Evolutionary conservation across 2,888 invertebrate species (phyloP).

Genomic region (Trissonchulus latispiculum): DNA sequence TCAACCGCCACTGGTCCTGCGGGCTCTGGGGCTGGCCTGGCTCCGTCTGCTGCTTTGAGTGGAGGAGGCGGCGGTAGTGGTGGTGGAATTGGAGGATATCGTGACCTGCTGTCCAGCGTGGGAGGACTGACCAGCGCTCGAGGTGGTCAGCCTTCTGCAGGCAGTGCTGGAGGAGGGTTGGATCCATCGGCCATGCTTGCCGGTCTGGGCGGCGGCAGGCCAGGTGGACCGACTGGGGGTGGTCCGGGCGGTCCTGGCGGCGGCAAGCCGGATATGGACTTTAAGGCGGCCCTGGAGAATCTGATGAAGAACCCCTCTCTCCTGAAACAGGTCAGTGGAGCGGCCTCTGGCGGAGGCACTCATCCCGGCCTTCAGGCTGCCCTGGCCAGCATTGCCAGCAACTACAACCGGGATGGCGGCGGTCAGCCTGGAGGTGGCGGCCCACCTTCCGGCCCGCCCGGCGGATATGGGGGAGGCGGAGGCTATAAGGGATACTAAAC

Average conservation of each 20-base stretch:
- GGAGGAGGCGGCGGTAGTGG: background rate
- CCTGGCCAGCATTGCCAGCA: background rate
- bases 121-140: background rate
- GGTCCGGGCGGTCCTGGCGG: background rate
- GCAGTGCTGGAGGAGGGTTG: background rate
- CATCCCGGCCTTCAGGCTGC: background rate
- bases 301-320: constrained; percentile 17
- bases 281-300: constrained; percentile 5
- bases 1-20: too few species aligned
- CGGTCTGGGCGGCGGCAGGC: background rate
- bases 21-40: too few species aligned
- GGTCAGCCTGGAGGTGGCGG: too few species aligned
- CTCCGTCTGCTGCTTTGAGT: background rate
- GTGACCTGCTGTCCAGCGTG: background rate
- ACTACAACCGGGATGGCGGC: too few species aligned
- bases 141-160: background rate
- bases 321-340: constrained; percentile 1
- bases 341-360: background rate
- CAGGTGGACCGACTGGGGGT: background rate
- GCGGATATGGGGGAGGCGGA: too few species aligned
- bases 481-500: too few species aligned
- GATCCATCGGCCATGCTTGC: background rate
- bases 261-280: background rate
- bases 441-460: too few species aligned
- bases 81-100: background rate